These are phyloP conservation scores for Carcina quercana DNA, from an alignment of 2,888 invertebrate genomes.

Conservation along the genomic window DNA sequence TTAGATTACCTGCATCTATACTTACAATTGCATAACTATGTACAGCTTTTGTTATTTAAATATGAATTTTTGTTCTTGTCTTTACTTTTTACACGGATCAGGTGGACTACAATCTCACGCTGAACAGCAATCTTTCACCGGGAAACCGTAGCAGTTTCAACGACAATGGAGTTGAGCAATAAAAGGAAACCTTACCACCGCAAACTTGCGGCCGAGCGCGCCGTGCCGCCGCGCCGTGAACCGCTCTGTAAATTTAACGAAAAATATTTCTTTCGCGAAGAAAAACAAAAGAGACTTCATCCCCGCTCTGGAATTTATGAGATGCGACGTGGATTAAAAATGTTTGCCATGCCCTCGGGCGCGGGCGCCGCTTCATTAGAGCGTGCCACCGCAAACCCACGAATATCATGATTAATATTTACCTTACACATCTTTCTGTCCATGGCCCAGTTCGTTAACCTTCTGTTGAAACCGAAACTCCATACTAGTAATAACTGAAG, in stretches of 20 bases:
- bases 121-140: conserved; percentile 1
- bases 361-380: conserved; percentile 58
- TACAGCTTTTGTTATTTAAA: too few species aligned
- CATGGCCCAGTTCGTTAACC: conserved; percentile 55
- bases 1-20: too few species aligned
- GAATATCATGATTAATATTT: conserved; percentile 68
- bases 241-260: conserved; percentile 53
- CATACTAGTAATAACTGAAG: too few species aligned
- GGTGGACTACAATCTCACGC: too few species aligned
- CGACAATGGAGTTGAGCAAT: conserved; percentile 35
- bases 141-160: conserved; percentile 19
- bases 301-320: conserved; percentile 63
- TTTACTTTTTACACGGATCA: too few species aligned
- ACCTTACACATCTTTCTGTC: conserved; percentile 59
- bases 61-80: too few species aligned
- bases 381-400: conserved; percentile 50
- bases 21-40: too few species aligned
- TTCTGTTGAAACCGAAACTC: too few species aligned
- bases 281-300: conserved; percentile 64
- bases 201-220: conserved; percentile 22
- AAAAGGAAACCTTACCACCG: conserved; percentile 27
- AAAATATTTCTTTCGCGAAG: conserved; percentile 58
- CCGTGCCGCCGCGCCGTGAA: conserved; percentile 33
- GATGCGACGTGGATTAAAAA: conserved; percentile 56
- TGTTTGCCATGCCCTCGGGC: conserved; percentile 44